Base-by-base conservation (phyloP, 2,113 vertebrate genomes). In the Onychorhynchus coronatus region DNA sequence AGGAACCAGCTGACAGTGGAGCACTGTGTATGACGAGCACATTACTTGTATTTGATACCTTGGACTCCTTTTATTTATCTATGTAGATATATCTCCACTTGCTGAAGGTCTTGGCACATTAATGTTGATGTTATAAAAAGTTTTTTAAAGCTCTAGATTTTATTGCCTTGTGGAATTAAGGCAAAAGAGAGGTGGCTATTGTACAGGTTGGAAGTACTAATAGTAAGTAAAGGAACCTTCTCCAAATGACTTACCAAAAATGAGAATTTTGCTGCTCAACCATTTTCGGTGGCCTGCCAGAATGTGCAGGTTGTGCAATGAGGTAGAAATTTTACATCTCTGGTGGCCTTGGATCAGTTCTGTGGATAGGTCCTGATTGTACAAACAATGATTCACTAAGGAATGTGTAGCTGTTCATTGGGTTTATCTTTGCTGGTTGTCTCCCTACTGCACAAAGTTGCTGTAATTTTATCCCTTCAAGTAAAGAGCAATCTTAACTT, bases 1-100 rank as follows among this genome's bases (percentile, higher is more conserved):
- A 41, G 53, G 18, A 61, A 4, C 31, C 21, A 13, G 14, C 53
- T 86, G 58, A 39, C 30, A 39, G 59, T 0, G 0, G 33, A 77
- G 31, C 44, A 46, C 6, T 30, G 6, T 37, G 55, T 14, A 5
- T 4, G 1, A 70, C 22, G 52, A 56, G 19, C 23, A 25, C 0
- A 0, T 24, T 23, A 11, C 11, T 89, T 61, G 20, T 73, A 39
- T 31, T 31, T 53, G 73, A 6, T n/a, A 88, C 23, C 3, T 73
- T 65, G 33, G 8, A 6, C 19, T 52, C 41, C 27, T 65, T 76
- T 81, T 39, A 30, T 61, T 61, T 70, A 74, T 46, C 7, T 1
- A 0, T 28, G 8, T 66, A 58, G 19, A 50, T 75, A 25, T 46
- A 15, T 72, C 17, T 20, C 11, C 4, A 3, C 31, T 28, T 53